Conservation (phyloP, 2,888 invertebrate species). For the Blera fallax region DNA sequence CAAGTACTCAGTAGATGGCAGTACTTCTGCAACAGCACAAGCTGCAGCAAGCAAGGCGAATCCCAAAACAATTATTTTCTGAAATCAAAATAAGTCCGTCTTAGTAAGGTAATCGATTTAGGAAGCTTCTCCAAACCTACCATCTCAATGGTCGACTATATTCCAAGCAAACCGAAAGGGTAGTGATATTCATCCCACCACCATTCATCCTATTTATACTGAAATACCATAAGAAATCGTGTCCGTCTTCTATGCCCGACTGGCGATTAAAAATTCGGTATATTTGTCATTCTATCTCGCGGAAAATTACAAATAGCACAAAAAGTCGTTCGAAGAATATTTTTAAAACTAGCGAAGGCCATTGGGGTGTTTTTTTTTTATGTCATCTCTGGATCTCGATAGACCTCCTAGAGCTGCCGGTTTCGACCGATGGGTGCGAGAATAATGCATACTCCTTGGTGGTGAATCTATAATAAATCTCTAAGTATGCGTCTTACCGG, state of each 20-base stretch:
- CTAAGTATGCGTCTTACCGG: constrained; percentile 16
- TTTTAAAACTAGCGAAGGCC: constrained; percentile 33
- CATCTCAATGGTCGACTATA: constrained; percentile 50
- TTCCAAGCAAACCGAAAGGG: constrained; percentile 43
- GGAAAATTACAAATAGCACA: constrained; percentile 28
- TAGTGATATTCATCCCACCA: constrained; percentile 41
- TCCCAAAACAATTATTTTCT: constrained; percentile 52
- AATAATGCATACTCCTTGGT: constrained; percentile 8
- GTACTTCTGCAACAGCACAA: constrained; percentile 9
- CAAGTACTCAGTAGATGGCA: constrained; percentile 68
- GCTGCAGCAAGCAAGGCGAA: constrained; percentile 35
- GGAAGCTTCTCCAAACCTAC: neutral
- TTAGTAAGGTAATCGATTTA: neutral
- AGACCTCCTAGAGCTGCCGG: neutral
- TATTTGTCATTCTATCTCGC: neutral
- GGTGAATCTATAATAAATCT: neutral
- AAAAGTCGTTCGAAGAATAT: constrained; percentile 33
- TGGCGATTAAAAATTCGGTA: constrained; percentile 44
- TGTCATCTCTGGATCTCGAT: neutral
- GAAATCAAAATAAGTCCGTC: neutral
- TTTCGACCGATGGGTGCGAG: neutral
- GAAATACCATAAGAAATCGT: neutral
- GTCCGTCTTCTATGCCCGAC: neutral
- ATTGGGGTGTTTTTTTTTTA: constrained; percentile 9
- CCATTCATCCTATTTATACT: constrained; percentile 54